Conservation (phyloP, 2,113 vertebrate species). For the Tiliqua scincoides region DNA sequence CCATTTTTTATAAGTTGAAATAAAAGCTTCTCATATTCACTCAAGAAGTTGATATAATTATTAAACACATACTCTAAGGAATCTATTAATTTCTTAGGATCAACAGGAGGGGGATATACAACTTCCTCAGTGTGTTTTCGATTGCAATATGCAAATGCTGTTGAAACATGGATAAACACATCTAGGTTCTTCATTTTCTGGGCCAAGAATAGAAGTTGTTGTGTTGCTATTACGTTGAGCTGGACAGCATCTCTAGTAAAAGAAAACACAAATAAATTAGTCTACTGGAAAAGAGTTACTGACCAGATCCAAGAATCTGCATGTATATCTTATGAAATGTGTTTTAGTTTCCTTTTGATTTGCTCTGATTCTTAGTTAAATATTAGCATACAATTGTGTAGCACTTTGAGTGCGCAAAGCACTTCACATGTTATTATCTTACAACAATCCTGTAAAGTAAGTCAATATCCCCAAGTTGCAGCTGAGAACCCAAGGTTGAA, state of each 20-base stretch:
- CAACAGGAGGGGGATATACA: slow-evolving; percentile 91
- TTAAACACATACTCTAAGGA: slow-evolving; percentile 87
- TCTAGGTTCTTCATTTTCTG: slow-evolving; percentile 92
- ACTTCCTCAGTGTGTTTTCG: slow-evolving; percentile 92
- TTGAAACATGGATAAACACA: slow-evolving; percentile 94
- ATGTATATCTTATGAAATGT: neutral
- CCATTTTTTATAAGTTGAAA: neutral
- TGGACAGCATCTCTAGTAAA: slow-evolving; percentile 90
- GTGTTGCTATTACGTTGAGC: slow-evolving; percentile 93
- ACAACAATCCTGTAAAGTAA: too few relatives aligned
- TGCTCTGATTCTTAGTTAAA: too few relatives aligned
- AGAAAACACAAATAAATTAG: slow-evolving; percentile 3
- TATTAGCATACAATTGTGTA: too few relatives aligned
- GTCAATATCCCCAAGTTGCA: too few relatives aligned
- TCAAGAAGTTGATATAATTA: neutral
- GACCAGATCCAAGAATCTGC: neutral
- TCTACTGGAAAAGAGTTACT: neutral
- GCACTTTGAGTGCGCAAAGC: too few relatives aligned
- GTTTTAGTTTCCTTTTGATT: neutral
- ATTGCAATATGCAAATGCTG: slow-evolving; percentile 96
- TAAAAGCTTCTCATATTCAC: neutral
- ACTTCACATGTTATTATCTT: too few relatives aligned
- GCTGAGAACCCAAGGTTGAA: too few relatives aligned
- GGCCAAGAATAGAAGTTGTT: slow-evolving; percentile 88
- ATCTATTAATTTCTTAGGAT: slow-evolving; percentile 94